Evolutionary conservation across 1,140 invertebrate species (phyloP).

Genomic region (Micrasema minimum): DNA sequence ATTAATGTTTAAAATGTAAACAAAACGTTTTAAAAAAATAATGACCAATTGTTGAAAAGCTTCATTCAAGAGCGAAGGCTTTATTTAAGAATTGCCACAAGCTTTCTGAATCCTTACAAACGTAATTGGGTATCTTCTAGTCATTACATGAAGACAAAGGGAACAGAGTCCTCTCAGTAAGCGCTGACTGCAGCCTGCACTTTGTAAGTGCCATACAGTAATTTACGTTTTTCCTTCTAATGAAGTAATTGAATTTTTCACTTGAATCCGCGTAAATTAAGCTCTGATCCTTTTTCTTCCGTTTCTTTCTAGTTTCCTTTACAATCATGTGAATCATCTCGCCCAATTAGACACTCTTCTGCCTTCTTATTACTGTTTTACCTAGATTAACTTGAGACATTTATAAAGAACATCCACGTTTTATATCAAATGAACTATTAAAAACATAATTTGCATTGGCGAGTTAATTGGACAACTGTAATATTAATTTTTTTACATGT

Average conservation of each 20-base stretch:
- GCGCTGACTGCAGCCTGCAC: slow-evolving; percentile 5
- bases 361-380: too few relatives aligned
- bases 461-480: too few relatives aligned
- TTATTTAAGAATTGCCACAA: slow-evolving; percentile 24
- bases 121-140: slow-evolving; percentile 39
- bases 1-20: too few relatives aligned
- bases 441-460: too few relatives aligned
- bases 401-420: too few relatives aligned
- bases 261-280: slow-evolving; percentile 48
- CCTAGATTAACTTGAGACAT: too few relatives aligned
- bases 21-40: background rate
- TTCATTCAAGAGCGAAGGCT: slow-evolving; percentile 1
- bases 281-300: slow-evolving; percentile 38
- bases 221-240: slow-evolving; percentile 47
- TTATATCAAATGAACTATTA: too few relatives aligned
- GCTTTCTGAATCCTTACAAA: slow-evolving; percentile 34
- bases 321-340: slow-evolving; percentile 32
- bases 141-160: slow-evolving; percentile 32
- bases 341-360: background rate
- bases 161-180: background rate
- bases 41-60: background rate
- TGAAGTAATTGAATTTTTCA: slow-evolving; percentile 52
- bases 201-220: slow-evolving; percentile 33
- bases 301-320: slow-evolving; percentile 36
- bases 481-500: too few relatives aligned